Percentiles rank a stretch among this genome's conserved stretches.
Conservation (phyloP, 2,888 invertebrate species). For the Pristionchus arcanus region DNA sequence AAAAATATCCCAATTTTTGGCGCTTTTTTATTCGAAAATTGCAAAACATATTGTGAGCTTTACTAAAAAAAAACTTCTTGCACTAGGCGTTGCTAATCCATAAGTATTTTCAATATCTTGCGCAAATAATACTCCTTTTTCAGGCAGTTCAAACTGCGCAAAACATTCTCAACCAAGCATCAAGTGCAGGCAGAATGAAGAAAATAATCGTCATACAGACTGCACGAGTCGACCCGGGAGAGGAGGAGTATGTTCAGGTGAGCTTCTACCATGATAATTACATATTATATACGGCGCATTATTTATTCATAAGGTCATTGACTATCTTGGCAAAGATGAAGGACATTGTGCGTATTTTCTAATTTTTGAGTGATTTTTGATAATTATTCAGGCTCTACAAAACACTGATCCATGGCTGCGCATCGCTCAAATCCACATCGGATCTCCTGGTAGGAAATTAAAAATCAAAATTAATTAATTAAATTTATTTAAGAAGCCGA, state of each 20-base stretch:
- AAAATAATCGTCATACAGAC: constrained; percentile 51
- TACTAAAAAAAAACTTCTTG: too few species aligned
- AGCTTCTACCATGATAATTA: too few species aligned
- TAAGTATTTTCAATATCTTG: too few species aligned
- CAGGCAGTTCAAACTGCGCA: constrained; percentile 31
- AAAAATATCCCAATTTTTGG: too few species aligned
- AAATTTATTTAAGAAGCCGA: background rate
- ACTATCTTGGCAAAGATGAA: too few species aligned
- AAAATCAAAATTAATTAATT: background rate
- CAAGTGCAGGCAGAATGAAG: background rate
- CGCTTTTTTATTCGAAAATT: too few species aligned
- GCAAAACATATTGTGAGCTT: too few species aligned
- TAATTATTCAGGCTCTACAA: constrained; percentile 48
- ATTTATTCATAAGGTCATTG: too few species aligned
- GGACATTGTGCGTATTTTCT: too few species aligned
- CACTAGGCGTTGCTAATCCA: too few species aligned
- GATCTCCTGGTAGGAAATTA: constrained; percentile 7
- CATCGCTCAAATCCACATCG: constrained; percentile 28
- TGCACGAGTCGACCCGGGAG: background rate
- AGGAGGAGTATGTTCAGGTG: constrained; percentile 45
- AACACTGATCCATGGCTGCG: constrained; percentile 33
- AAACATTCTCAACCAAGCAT: background rate
- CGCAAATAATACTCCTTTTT: background rate
- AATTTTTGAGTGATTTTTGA: too few species aligned
- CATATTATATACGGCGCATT: too few species aligned